Conservation (phyloP, 2,797 vertebrate species). For the Sarcophilus harrisii region DNA sequence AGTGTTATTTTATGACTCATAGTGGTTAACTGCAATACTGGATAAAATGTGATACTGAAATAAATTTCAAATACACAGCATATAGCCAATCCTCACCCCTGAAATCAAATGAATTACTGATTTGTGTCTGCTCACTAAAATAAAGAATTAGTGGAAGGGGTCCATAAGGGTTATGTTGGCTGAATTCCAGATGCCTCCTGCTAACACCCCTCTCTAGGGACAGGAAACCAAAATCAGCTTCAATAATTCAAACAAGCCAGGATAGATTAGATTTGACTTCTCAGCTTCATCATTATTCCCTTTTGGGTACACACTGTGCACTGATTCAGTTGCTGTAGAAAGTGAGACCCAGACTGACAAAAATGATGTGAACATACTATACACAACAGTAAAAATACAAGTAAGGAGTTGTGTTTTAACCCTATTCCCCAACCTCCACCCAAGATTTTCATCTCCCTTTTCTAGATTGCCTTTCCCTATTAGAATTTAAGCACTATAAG, state of each 20-base stretch:
- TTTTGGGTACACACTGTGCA: neutral
- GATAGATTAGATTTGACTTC: neutral
- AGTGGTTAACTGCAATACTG: neutral
- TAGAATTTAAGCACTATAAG: neutral
- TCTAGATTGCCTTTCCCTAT: neutral
- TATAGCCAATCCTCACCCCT: neutral
- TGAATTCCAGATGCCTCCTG: neutral
- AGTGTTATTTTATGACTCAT: conserved; percentile 2
- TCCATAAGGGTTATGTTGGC: neutral
- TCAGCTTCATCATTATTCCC: neutral
- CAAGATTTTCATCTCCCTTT: neutral
- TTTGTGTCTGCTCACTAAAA: neutral
- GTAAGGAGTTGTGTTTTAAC: neutral
- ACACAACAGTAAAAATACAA: neutral
- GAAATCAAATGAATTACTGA: neutral
- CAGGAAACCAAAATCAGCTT: neutral
- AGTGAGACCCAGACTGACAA: neutral
- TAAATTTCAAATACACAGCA: neutral
- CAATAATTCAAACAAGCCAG: neutral
- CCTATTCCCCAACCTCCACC: neutral
- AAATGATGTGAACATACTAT: neutral
- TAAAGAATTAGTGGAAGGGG: conserved; percentile 1
- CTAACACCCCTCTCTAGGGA: neutral
- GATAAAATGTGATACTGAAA: neutral
- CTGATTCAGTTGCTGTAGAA: neutral